Conservation (phyloP, 2,113 vertebrate species). For the Daubentonia madagascariensis region DNA sequence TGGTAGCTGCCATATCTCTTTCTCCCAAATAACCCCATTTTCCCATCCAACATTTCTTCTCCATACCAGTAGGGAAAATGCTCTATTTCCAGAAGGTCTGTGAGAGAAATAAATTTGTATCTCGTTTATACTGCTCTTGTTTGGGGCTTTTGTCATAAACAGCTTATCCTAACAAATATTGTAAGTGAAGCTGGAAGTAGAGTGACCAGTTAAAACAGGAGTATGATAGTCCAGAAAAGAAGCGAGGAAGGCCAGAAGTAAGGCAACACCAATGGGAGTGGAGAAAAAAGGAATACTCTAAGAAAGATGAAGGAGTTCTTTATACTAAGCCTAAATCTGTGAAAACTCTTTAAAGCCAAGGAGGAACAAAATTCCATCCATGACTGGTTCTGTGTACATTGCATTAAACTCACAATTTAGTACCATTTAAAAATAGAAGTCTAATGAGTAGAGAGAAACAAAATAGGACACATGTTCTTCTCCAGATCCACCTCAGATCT, state of each 20-base stretch:
- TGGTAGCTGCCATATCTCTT: background rate
- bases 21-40: background rate
- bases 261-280: background rate
- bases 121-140: background rate
- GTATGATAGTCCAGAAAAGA: background rate
- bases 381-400: background rate
- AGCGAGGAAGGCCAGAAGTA: background rate
- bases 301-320: background rate
- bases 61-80: background rate
- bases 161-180: background rate
- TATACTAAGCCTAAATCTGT: background rate
- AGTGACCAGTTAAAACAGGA: background rate
- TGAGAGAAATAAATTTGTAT: background rate
- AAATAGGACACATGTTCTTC: background rate
- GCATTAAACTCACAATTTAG: background rate
- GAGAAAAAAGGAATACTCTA: background rate
- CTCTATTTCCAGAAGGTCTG: background rate
- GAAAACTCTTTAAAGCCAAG: background rate
- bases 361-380: background rate
- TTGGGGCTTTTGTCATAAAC: background rate
- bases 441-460: slow-evolving; percentile 48
- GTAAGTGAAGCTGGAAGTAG: background rate
- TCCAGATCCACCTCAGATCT: background rate
- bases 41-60: background rate
- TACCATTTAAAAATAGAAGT: slow-evolving; percentile 58